Evolutionary conservation across 1,140 invertebrate genomes (phyloP), one percentile per base, ranked within the genome.

Genomic region (Ericerus pela): DNA sequence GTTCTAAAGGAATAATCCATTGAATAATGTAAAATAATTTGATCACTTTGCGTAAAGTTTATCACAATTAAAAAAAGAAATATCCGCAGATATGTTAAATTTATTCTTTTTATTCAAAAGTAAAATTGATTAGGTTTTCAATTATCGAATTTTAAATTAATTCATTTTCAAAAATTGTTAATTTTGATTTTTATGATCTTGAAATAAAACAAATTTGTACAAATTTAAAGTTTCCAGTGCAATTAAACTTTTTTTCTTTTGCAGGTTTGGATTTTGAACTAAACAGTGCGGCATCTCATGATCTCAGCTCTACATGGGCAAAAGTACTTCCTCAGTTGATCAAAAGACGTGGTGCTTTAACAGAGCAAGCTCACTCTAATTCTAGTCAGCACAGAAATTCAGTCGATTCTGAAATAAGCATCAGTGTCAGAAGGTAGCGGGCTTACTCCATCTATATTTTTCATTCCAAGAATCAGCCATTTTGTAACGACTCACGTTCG

Each of bases 281-380:
- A 20, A 85, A 86, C 63, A 88, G 84, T 57, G 78, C 78, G 5
- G 82, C 78, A 18, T 87, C 84, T 18, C 64, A 63, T 60, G 80
- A 82, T 51, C 75, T 85, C 5, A 75, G 84, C 56, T 88, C 88
- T 4, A 85, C 86, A 0, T 94, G 88, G 87, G 86, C 84, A 38
- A 84, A 82, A 31, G 88, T 88, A 58, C 73, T 95, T 38, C 89
- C 88, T 0, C 83, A 89, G 62, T 78, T 94, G 60, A 79, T 95
- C 0, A 80, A 79, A 27, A 72, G 91, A 18, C 74, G 89, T 63
- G 85, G 84, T 58, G 90, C 86, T 1, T 64, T 90, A 1, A 76
- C 66, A 8, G 61, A 59, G 1, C 75, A 81, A 18, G 72, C 76
- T 60, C 69, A 68, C 58, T 71, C 72, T 59, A 73, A 76, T 41